Percentiles rank a stretch among this genome's conserved stretches.
phyloP scores from a whole-genome alignment of 2,113 vertebrate species.

The Hemibagrus wyckioides region DNA sequence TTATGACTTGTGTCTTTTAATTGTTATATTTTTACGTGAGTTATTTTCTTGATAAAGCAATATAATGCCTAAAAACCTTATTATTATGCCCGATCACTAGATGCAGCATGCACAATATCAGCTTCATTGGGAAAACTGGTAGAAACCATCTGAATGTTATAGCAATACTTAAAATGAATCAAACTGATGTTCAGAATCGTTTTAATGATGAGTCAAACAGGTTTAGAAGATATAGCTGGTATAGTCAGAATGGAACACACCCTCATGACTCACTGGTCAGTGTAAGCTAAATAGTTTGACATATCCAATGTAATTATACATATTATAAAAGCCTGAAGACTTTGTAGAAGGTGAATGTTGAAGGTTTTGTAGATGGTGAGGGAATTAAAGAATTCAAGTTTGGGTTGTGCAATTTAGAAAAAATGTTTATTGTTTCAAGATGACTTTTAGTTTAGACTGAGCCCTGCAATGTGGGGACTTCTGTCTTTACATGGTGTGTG shows the following conservation, averaged over 20 bases:
- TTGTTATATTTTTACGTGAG: background rate
- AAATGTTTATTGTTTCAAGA: background rate
- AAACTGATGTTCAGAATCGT: background rate
- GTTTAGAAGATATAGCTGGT: background rate
- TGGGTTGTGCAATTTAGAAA: background rate
- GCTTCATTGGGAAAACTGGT: background rate
- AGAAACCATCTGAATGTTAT: background rate
- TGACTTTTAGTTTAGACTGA: background rate
- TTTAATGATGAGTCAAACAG: background rate
- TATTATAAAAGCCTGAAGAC: background rate
- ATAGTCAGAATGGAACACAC: background rate
- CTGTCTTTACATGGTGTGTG: background rate
- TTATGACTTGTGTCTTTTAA: background rate
- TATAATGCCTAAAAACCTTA: background rate
- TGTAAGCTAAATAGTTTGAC: background rate
- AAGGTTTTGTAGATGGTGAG: too few relatives aligned
- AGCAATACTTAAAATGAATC: background rate
- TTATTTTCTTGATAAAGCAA: background rate
- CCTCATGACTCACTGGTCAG: background rate
- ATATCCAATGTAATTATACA: background rate
- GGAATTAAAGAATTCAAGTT: too few relatives aligned
- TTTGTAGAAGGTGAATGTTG: background rate
- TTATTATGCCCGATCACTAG: background rate
- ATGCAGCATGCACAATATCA: background rate
- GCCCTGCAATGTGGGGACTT: background rate